A percentile compares a stretch with the other conserved stretches of the same genome.
phyloP scores from a whole-genome alignment of 2,113 vertebrate species.

The Larimichthys polyactis region DNA sequence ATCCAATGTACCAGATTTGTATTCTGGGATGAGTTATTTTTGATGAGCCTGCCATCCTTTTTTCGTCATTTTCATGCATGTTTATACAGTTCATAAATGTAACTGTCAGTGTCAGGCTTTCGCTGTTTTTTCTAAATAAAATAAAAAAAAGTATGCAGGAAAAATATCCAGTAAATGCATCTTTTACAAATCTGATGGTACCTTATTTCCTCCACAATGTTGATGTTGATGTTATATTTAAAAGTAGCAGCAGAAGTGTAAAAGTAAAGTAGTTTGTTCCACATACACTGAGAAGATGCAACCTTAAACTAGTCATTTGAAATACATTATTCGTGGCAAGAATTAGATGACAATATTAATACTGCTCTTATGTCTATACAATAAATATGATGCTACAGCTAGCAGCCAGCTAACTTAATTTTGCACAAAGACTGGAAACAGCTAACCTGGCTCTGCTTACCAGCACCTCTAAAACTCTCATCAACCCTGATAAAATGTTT shows the following conservation, averaged over 20 bases:
- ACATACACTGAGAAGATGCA: not conserved
- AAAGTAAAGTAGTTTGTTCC: not conserved
- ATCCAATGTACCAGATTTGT: constrained; percentile 69
- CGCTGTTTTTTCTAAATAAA: constrained; percentile 1
- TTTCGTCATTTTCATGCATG: constrained; percentile 58
- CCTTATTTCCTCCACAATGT: not conserved
- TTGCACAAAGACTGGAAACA: not conserved
- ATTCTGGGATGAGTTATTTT: constrained; percentile 70
- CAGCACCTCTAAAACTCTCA: not conserved
- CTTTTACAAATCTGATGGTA: not conserved
- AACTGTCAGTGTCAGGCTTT: constrained; percentile 34
- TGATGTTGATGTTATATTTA: no score
- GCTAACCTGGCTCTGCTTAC: not conserved
- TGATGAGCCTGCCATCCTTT: constrained; percentile 50
- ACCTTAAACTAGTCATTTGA: not conserved
- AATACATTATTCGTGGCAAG: not conserved
- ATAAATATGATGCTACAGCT: not conserved
- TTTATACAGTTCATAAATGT: constrained; percentile 54
- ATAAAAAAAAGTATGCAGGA: no score
- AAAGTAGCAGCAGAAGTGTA: not conserved
- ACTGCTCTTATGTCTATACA: not conserved
- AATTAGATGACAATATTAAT: not conserved
- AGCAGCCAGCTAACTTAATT: not conserved
- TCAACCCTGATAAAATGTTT: not conserved
- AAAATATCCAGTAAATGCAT: not conserved